Evolutionary conservation across 2,113 vertebrate genomes (phyloP).

Genomic region (Elachura formosa): DNA sequence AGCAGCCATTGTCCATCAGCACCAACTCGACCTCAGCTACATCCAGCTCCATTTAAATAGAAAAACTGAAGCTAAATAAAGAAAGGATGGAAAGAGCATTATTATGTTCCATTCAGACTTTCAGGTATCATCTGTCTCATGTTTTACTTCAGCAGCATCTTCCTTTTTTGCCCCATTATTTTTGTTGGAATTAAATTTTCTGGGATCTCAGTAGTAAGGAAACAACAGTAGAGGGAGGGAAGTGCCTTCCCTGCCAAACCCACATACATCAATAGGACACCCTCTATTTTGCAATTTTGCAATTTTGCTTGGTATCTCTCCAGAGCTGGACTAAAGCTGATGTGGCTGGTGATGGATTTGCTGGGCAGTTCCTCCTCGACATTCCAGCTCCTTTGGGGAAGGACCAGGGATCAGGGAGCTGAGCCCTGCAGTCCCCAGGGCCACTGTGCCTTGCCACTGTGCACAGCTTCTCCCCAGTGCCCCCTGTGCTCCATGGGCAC

Average conservation of each 20-base stretch:
- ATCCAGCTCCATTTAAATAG: slow-evolving; percentile 54
- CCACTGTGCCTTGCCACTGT: fast-evolving
- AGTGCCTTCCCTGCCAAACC: not conserved
- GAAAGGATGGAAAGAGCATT: not conserved
- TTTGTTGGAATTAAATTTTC: slow-evolving; percentile 18
- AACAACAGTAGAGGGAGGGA: not conserved
- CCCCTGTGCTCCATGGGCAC: fast-evolving
- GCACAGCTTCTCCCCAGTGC: fast-evolving
- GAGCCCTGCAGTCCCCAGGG: not conserved
- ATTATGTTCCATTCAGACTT: slow-evolving; percentile 11
- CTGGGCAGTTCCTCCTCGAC: not conserved
- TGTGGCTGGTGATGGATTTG: not conserved
- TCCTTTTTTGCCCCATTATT: not conserved
- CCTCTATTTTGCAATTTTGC: not conserved
- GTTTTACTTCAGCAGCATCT: slow-evolving; percentile 1
- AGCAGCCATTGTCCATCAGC: slow-evolving; percentile 56
- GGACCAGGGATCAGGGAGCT: not conserved
- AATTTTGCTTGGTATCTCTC: not conserved
- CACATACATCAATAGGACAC: not conserved
- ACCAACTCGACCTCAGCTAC: slow-evolving; percentile 39
- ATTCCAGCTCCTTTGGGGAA: not conserved
- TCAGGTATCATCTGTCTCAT: not conserved
- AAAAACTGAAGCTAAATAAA: slow-evolving; percentile 47
- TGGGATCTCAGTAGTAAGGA: not conserved
- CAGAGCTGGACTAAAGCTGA: not conserved